Percentiles rank a stretch among this genome's conserved stretches.
phyloP scores from a whole-genome alignment of 2,113 vertebrate species.

The Elaphurus davidianus region DNA sequence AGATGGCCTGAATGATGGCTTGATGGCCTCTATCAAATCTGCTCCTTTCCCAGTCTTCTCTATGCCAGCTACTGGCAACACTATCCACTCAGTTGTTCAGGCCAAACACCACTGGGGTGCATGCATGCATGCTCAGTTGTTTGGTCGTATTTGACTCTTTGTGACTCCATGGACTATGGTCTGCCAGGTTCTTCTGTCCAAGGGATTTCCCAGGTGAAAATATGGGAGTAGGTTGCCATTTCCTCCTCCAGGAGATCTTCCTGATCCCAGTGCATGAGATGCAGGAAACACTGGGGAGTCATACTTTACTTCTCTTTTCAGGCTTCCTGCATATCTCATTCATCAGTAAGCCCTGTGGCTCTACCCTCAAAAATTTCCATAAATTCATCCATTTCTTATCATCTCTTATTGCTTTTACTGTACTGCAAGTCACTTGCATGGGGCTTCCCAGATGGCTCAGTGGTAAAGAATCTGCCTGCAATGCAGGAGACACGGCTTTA shows the following conservation, averaged over 20 bases:
- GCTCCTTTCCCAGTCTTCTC: background rate
- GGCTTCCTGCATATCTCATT: background rate
- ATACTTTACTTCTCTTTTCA: background rate
- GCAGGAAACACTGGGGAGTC: background rate
- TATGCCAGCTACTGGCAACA: background rate
- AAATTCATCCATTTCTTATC: background rate
- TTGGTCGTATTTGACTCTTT: background rate
- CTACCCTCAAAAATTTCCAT: background rate
- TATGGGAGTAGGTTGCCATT: background rate
- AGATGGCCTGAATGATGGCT: background rate
- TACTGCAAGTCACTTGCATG: background rate
- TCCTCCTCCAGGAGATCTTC: background rate
- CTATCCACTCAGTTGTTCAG: rapidly evolving
- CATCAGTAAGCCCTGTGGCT: background rate
- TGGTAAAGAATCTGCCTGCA: background rate
- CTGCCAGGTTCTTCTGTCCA: background rate
- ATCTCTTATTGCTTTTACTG: background rate
- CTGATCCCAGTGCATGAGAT: background rate
- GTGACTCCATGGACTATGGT: background rate
- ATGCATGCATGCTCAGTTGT: background rate
- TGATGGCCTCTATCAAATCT: background rate
- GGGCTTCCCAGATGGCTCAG: background rate
- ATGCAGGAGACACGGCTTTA: background rate
- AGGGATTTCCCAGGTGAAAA: background rate
- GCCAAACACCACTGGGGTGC: background rate